A percentile compares a stretch with the other conserved stretches of the same genome.
These are phyloP conservation scores for Apamea anceps DNA, from an alignment of 2,888 invertebrate species.

Conservation along the genomic window DNA sequence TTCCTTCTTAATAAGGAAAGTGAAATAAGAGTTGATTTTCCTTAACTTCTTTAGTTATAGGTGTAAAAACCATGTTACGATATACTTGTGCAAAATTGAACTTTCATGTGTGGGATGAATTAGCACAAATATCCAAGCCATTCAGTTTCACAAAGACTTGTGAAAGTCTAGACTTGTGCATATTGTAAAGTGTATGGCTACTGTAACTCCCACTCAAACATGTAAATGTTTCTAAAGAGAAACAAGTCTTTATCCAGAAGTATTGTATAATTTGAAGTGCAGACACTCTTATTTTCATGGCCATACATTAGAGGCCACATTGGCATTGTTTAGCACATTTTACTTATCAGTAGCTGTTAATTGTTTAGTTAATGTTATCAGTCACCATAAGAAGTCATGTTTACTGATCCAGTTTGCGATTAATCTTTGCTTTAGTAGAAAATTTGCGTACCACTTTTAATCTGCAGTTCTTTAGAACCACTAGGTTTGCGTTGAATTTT, in stretches of 20 bases:
- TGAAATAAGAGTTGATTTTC: neutral
- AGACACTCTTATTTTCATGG: conserved; percentile 35
- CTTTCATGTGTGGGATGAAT: neutral
- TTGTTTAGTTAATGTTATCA: conserved; percentile 58
- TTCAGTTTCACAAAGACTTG: neutral
- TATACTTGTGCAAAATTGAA: neutral
- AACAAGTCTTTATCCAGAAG: no score
- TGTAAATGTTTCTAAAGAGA: conserved; percentile 5
- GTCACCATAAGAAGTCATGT: conserved; percentile 56
- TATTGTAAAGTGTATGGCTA: neutral
- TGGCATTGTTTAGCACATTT: conserved; percentile 48
- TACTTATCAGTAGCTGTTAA: conserved; percentile 39
- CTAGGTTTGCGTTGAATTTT: neutral
- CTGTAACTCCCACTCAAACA: neutral
- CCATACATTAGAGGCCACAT: conserved; percentile 41
- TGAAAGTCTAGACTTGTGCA: neutral
- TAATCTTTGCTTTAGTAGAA: conserved; percentile 19
- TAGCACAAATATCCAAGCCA: neutral
- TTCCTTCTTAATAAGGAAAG: neutral
- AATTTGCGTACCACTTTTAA: conserved; percentile 22
- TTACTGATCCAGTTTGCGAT: conserved; percentile 52
- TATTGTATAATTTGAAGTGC: neutral
- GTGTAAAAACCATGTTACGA: neutral
- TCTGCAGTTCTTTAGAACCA: neutral
- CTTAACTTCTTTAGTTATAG: neutral